Conservation (phyloP, 1,140 invertebrate genomes). For the Bradysia coprophila region DNA sequence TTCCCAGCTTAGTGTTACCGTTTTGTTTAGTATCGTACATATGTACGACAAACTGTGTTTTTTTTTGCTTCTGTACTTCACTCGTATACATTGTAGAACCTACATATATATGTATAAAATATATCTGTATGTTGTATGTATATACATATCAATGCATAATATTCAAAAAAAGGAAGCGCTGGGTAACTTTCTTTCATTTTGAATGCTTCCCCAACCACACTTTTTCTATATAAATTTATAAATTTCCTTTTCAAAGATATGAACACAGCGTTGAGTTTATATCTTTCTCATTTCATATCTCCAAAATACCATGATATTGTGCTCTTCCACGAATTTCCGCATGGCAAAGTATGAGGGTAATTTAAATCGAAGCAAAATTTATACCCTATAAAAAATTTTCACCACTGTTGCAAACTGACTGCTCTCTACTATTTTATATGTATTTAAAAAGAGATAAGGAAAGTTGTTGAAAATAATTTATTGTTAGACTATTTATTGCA, state of each 20-base stretch:
- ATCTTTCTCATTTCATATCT: not conserved
- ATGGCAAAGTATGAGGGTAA: not conserved
- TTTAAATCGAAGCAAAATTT: not conserved
- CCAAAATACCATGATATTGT: not conserved
- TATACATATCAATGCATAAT: too few species aligned
- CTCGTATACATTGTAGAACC: too few species aligned
- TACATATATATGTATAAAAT: too few species aligned
- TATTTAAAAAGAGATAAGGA: not conserved
- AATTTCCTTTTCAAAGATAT: not conserved
- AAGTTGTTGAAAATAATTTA: not conserved
- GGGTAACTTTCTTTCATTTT: not conserved
- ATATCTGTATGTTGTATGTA: too few species aligned
- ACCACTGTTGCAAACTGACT: not conserved
- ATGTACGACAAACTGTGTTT: too few species aligned
- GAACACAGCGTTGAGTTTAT: not conserved
- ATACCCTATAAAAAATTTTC: not conserved
- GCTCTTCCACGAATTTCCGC: not conserved
- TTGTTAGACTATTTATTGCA: not conserved
- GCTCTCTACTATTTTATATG: not conserved
- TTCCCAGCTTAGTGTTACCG: not conserved
- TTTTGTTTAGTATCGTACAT: too few species aligned
- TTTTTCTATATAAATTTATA: not conserved
- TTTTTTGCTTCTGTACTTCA: too few species aligned
- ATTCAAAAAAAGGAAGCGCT: not conserved
- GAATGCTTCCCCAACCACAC: not conserved